Percentiles rank a stretch among this genome's conserved stretches.
Conservation (phyloP, 30 jellyfish, hydroid and myxozoan genomes). For the Chrysaora quinquecirrha region DNA sequence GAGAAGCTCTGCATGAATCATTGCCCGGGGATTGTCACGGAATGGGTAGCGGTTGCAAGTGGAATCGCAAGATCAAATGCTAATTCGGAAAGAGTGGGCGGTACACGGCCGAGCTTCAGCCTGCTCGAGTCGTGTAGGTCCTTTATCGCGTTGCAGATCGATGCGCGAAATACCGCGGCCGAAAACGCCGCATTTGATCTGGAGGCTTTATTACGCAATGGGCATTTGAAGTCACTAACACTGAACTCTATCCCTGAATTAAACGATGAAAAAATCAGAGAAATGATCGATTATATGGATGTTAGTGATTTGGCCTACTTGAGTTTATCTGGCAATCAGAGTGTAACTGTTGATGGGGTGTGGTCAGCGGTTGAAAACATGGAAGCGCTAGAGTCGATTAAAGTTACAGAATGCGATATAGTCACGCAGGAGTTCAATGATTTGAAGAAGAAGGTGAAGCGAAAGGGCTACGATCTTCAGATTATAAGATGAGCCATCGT, state of each 20-base stretch:
- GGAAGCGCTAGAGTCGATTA: conserved; percentile 10
- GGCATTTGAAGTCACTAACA: conserved; percentile 6
- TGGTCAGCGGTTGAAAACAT: conserved; percentile 50
- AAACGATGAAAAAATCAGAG: conserved; percentile 25
- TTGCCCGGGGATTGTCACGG: conserved; percentile 49
- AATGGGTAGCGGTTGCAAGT: conserved; percentile 22
- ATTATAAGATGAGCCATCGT: background rate
- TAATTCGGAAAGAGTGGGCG: background rate
- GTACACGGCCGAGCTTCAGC: background rate
- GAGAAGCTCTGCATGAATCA: conserved; percentile 62
- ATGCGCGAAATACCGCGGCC: conserved; percentile 17
- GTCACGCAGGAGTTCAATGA: conserved; percentile 16
- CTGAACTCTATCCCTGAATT: conserved; percentile 37
- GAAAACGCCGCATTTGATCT: conserved; percentile 23
- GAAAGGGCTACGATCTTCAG: conserved; percentile 34
- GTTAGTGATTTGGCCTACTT: background rate
- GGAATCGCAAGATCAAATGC: background rate
- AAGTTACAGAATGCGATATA: conserved; percentile 54
- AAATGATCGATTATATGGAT: conserved; percentile 14
- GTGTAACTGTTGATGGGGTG: conserved; percentile 39
- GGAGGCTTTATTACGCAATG: conserved; percentile 39
- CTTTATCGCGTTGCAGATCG: conserved; percentile 39
- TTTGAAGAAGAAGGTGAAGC: background rate
- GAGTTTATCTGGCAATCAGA: conserved; percentile 45
- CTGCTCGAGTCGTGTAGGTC: conserved; percentile 37